Base-by-base conservation (phyloP, 2,113 vertebrate genomes). In the Rattus rattus region DNA sequence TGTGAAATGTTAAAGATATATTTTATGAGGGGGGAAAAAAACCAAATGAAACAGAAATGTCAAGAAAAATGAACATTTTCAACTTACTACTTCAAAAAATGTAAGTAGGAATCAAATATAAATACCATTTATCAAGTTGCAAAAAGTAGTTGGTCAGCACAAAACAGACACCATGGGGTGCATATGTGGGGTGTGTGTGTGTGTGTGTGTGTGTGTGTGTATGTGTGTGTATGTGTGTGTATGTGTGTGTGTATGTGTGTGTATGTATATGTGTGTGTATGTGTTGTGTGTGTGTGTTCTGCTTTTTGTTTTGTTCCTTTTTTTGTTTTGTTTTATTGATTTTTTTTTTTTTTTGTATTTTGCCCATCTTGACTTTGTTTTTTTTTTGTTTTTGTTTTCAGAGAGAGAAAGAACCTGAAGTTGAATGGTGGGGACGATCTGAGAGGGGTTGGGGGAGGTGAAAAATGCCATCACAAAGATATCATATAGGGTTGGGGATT, bases 1-100 rank as follows among this genome's bases (percentile, higher is more conserved):
- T 39, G 26, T 93, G 69, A 89, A 92, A 81, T n/a, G 75, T 92
- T 91, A 69, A 90, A 95, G 77, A 83, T 65, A 84, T 20, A 90
- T 91, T 81, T 81, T 83, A 81, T 69, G 52, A 59, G 36, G 16
- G 0, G 4, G 61, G 69, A 52, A 88, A 52, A 88, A 63, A 91
- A 94, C 52, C 49, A 81, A 69, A 86, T 39, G 5, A 91, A 93
- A 86, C 47, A 81, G 26, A 77, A 93, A 88, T 86, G 49, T 88
- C 54, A 52, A 73, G 94, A 94, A 30, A 76, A 86, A 13, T 5
- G 16, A 69, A 69, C 52, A 47, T 75, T 65, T 39, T 70, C 26
- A 83, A 91, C 56, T 91, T 39, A 72, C 4, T 54, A 83, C 81
- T 76, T 65, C 84, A 59, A 93, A 90, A 61, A 19, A 43, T 67